These are phyloP conservation scores for Dasyurus viverrinus DNA, from an alignment of 2,113 vertebrate genomes.

Conservation along the genomic window DNA sequence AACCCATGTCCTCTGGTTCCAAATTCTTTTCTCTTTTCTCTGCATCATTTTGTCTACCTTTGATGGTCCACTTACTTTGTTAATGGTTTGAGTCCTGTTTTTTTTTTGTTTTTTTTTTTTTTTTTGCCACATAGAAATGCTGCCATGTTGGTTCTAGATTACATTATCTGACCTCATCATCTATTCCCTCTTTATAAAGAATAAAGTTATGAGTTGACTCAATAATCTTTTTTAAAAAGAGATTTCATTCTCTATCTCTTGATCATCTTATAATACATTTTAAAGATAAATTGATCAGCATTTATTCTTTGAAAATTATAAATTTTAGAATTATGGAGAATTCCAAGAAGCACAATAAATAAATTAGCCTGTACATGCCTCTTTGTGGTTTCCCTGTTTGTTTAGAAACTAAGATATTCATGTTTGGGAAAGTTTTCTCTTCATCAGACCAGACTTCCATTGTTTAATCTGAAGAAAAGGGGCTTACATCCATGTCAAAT, in stretches of 20 bases:
- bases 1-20: neutral
- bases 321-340: slow-evolving; percentile 23
- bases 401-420: neutral
- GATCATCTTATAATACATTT: neutral
- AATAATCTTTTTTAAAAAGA: neutral
- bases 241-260: neutral
- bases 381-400: neutral
- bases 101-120: neutral
- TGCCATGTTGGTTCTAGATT: neutral
- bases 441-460: neutral
- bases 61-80: no score
- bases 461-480: neutral
- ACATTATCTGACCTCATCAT: neutral
- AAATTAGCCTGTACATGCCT: neutral
- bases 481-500: neutral
- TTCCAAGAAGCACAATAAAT: slow-evolving; percentile 20
- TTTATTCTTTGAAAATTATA: slow-evolving; percentile 27
- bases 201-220: neutral
- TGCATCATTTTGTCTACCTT: neutral
- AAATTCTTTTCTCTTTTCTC: neutral
- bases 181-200: neutral
- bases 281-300: slow-evolving; percentile 24
- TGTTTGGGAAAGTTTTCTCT: neutral
- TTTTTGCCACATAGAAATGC: neutral
- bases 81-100: neutral